Conservation (phyloP, 2,113 vertebrate species). For the Tenrec ecaudatus region DNA sequence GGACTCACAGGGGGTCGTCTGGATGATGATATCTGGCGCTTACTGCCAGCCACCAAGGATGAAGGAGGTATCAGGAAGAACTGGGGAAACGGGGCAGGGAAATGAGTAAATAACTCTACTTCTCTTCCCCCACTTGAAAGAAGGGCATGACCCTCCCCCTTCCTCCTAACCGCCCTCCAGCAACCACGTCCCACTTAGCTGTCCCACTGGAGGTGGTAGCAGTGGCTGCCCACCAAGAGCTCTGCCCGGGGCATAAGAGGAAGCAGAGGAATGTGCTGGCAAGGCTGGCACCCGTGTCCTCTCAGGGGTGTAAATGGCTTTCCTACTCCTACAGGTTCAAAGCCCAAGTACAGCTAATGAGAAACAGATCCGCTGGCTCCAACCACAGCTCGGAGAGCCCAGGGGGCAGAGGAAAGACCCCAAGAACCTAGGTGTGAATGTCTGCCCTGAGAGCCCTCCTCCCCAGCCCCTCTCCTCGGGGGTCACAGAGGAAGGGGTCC, state of each 20-base stretch:
- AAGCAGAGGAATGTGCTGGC: constrained; percentile 84
- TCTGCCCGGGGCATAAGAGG: constrained; percentile 84
- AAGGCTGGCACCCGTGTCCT: constrained; percentile 80
- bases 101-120: not conserved
- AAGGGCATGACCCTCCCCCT: not conserved
- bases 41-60: not conserved
- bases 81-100: not conserved
- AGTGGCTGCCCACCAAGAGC: constrained; percentile 50
- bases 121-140: not conserved
- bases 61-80: not conserved
- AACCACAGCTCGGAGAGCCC: constrained; percentile 74
- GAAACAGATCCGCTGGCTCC: constrained; percentile 86
- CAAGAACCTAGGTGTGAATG: constrained; percentile 65
- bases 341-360: constrained; percentile 89
- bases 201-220: not conserved
- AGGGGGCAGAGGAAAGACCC: constrained; percentile 80
- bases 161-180: not conserved
- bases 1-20: not conserved
- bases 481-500: not conserved
- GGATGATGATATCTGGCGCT: not conserved
- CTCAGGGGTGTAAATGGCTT: constrained; percentile 85
- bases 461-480: not conserved
- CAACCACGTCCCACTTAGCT: not conserved
- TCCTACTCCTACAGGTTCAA: constrained; percentile 87
- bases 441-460: constrained; percentile 53